A percentile compares a stretch with the other conserved stretches of the same genome.
Evolutionary conservation across 1,140 invertebrate species (phyloP).

Genomic region (Pteromalus puparum): DNA sequence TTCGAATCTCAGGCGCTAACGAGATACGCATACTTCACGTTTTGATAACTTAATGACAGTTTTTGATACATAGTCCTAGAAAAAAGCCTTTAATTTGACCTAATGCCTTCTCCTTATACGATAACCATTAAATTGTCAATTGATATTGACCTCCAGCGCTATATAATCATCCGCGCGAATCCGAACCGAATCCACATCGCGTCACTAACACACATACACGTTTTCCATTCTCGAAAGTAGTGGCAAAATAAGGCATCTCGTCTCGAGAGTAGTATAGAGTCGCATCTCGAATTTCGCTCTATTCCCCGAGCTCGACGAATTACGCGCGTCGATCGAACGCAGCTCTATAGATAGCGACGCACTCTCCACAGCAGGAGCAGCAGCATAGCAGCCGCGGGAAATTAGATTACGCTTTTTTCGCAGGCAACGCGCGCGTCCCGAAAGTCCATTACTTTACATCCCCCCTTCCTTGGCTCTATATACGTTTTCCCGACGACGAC

Average conservation of each 20-base stretch:
- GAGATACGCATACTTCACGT: too few relatives aligned
- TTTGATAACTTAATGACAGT: too few relatives aligned
- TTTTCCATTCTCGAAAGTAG: not conserved
- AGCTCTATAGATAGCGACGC: constrained; percentile 11
- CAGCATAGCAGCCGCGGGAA: constrained; percentile 27
- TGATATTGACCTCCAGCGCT: not conserved
- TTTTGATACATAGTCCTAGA: too few relatives aligned
- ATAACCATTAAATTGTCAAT: not conserved
- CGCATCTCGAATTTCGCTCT: constrained; percentile 1
- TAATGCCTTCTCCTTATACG: too few relatives aligned
- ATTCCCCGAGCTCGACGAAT: constrained; percentile 19
- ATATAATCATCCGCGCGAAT: not conserved
- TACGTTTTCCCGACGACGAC: constrained; percentile 4
- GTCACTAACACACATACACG: not conserved
- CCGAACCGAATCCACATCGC: not conserved
- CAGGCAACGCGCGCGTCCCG: not conserved
- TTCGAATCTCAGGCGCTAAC: too few relatives aligned
- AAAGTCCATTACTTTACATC: constrained; percentile 39
- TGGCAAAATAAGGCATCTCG: not conserved
- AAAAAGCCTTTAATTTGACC: too few relatives aligned
- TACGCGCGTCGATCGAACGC: constrained; percentile 1
- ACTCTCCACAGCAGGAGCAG: constrained; percentile 9
- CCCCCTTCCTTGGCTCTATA: not conserved
- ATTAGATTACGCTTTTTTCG: constrained; percentile 43
- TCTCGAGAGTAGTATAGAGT: not conserved